phyloP scores from a whole-genome alignment of 2,113 vertebrate genomes.

The Zosterops japonicus region DNA sequence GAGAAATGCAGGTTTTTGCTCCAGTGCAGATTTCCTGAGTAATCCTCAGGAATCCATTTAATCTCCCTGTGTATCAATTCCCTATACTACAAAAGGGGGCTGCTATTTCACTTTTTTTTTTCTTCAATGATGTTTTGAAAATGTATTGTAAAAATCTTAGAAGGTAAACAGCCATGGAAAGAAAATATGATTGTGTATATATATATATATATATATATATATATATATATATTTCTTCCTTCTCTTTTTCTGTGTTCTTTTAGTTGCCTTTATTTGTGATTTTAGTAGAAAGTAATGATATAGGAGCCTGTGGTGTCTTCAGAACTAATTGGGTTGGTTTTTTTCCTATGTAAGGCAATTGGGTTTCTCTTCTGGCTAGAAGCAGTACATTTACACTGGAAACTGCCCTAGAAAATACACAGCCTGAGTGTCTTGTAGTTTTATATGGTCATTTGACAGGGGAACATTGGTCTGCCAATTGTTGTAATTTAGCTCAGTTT shows the following conservation, averaged over 20 bases:
- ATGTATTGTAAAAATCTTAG: background rate
- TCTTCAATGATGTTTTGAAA: background rate
- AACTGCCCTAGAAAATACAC: background rate
- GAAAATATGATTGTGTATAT: background rate
- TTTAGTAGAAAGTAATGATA: background rate
- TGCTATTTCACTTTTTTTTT: background rate
- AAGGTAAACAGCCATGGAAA: background rate
- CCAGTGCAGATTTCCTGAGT: background rate
- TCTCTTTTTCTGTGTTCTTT: background rate
- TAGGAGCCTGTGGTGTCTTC: background rate
- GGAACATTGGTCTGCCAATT: background rate
- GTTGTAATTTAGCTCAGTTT: conserved; percentile 1
- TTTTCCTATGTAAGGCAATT: background rate
- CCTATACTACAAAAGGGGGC: background rate
- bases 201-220: too few species aligned
- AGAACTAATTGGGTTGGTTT: background rate
- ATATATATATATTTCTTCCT: background rate
- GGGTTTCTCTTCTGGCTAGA: background rate
- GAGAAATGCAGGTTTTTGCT: background rate
- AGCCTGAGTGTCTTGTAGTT: background rate
- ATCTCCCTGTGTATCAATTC: background rate
- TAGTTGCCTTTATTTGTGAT: background rate
- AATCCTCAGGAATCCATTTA: background rate
- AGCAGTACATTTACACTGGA: background rate
- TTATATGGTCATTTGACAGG: background rate